Evolutionary conservation across 1,140 invertebrate species (phyloP), one percentile per base, ranked within the genome.

Genomic region (Dermatophagoides farinae): DNA sequence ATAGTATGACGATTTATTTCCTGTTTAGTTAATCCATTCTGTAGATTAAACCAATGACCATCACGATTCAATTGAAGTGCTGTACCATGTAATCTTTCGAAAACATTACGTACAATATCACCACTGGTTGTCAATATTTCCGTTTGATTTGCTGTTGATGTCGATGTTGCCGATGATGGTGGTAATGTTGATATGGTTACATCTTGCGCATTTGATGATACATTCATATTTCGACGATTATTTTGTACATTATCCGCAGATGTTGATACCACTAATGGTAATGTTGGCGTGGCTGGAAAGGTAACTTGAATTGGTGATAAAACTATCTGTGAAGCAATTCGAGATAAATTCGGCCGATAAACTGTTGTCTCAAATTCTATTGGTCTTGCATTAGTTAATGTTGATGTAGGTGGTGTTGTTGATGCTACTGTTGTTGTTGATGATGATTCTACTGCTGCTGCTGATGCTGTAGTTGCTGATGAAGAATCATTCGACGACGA

Each of bases 1-100:
- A 55, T 38, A 14, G 53, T 55, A 25, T 55, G 53, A n/a, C 53
- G 53, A 55, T 55, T 55, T 5, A 55, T 55, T 18, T 55, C 53
- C 23, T 55, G 53, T 23, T 55, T 55, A n/a, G 38, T 55, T 4
- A 55, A 20, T 12, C 53, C 53, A 55, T 55, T 23, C 5, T 44
- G 14, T 18, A 38, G 23, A 44, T 18, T 31, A 31, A 31, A 31
- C 31, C 31, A 31, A 31, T 31, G 31, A 31, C 31, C 31, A 31
- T 31, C 31, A 31, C 31, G 31, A 31, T 31, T 31, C 8, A 31
- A 31, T 31, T 31, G 31, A 31, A 31, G 2, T 4, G 31, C 31
- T 31, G 31, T 31, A 31, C 31, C 31, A 8, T 31, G 31, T 31
- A 31, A 31, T 31, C 31, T 31, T 31, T 31, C 31, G 31, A 31